phyloP scores from a whole-genome alignment of 2,113 vertebrate genomes.

The Corynorhinus townsendii region DNA sequence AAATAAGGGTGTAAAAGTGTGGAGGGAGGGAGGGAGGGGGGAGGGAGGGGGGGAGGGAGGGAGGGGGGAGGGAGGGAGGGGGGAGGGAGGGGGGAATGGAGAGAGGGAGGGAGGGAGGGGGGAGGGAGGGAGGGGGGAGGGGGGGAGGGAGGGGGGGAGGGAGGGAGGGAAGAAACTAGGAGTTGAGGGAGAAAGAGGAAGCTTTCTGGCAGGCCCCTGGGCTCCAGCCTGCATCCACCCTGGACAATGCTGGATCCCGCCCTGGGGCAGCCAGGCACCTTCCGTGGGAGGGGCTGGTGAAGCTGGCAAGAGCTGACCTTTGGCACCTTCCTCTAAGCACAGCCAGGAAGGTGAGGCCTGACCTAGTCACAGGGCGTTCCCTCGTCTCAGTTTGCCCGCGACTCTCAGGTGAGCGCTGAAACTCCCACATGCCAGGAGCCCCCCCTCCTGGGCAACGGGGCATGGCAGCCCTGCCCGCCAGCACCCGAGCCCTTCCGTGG shows the following conservation, averaged over 20 bases:
- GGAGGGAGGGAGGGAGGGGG: too few species aligned
- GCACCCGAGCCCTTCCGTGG: background rate
- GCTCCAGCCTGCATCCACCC: too few species aligned
- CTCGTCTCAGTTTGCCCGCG: too few species aligned
- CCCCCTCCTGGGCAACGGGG: accelerated
- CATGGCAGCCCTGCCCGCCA: background rate
- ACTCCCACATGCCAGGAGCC: background rate
- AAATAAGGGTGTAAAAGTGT: background rate
- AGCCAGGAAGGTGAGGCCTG: background rate
- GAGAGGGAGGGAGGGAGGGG: background rate
- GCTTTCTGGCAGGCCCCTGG: too few species aligned
- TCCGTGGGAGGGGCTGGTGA: background rate
- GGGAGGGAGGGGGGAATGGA: background rate
- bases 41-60: background rate
- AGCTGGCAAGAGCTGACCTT: too few species aligned
- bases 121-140: background rate
- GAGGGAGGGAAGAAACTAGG: background rate
- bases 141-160: too few species aligned
- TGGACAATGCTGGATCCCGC: background rate
- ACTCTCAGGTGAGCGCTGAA: background rate
- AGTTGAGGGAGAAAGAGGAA: background rate
- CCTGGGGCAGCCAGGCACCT: too few species aligned
- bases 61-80: background rate
- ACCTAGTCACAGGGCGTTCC: background rate
- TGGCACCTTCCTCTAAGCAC: background rate